phyloP scores from a whole-genome alignment of 2,113 vertebrate species.

The Pholis gunnellus region DNA sequence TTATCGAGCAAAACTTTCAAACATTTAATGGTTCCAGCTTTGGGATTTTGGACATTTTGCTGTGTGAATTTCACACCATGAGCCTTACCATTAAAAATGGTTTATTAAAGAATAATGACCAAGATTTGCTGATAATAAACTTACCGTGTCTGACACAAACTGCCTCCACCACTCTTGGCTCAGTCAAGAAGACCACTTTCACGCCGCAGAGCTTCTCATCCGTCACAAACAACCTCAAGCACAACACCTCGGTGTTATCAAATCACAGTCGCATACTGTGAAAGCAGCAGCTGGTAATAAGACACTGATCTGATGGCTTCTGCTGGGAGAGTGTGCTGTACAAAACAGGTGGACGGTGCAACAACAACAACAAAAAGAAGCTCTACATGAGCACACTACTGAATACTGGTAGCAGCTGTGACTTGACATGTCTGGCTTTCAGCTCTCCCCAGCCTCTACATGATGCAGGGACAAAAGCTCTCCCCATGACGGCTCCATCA shows the following conservation, averaged over 20 bases:
- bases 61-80: too few species aligned
- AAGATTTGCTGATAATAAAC: not conserved
- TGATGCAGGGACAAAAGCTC: not conserved
- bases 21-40: not conserved
- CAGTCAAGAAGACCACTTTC: not conserved
- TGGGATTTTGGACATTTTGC: not conserved
- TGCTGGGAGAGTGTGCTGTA: not conserved
- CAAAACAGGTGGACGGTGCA: not conserved
- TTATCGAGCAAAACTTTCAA: not conserved
- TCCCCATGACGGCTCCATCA: conserved; percentile 6
- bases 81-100: not conserved
- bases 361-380: not conserved
- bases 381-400: not conserved
- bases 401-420: not conserved
- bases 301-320: not conserved
- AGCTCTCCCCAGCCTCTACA: not conserved
- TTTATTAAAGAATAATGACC: not conserved
- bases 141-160: not conserved
- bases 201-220: not conserved
- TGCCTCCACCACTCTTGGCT: not conserved
- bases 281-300: not conserved
- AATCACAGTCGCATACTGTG: not conserved
- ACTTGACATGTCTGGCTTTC: conserved; percentile 7
- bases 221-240: not conserved
- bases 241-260: not conserved